phyloP scores from a whole-genome alignment of 92 coral and sea anemone species.

The Ricordea florida region DNA sequence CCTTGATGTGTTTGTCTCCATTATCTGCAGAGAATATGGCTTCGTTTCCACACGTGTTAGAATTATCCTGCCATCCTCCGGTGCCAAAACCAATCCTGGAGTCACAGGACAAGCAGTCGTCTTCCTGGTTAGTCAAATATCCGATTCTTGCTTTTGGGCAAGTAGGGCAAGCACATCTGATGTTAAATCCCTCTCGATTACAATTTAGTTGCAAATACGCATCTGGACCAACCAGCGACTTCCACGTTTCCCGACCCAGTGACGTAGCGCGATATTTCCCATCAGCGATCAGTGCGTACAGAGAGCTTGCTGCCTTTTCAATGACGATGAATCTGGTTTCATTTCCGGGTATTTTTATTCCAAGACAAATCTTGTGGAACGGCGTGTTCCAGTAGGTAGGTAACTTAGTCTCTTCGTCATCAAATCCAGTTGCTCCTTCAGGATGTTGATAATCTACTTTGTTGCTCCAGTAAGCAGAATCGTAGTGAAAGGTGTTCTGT shows the following conservation, averaged over 20 bases:
- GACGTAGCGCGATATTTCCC: not conserved
- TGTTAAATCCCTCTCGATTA: not conserved
- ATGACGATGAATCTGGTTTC: not conserved
- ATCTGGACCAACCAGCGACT: not conserved
- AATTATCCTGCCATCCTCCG: not conserved
- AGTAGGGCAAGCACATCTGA: too few relatives aligned
- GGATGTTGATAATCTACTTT: not conserved
- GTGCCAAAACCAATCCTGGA: constrained; percentile 27
- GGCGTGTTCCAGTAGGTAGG: constrained; percentile 17
- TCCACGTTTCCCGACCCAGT: not conserved
- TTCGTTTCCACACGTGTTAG: constrained; percentile 9
- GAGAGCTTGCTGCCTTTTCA: not conserved
- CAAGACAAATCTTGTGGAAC: constrained; percentile 17
- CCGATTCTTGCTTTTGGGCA: constrained; percentile 24
- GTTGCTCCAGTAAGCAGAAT: constrained; percentile 10
- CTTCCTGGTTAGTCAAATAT: not conserved
- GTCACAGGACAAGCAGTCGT: not conserved
- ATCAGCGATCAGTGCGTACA: not conserved
- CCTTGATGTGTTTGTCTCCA: not conserved
- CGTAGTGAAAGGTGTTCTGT: constrained; percentile 21
- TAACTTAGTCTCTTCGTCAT: constrained; percentile 15
- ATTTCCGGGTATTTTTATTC: constrained; percentile 15
- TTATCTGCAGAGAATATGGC: not conserved
- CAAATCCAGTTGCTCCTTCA: constrained; percentile 12
- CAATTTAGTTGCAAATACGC: not conserved